Evolutionary conservation across 2,113 vertebrate species (phyloP).

Genomic region (Mustelus asterias): DNA sequence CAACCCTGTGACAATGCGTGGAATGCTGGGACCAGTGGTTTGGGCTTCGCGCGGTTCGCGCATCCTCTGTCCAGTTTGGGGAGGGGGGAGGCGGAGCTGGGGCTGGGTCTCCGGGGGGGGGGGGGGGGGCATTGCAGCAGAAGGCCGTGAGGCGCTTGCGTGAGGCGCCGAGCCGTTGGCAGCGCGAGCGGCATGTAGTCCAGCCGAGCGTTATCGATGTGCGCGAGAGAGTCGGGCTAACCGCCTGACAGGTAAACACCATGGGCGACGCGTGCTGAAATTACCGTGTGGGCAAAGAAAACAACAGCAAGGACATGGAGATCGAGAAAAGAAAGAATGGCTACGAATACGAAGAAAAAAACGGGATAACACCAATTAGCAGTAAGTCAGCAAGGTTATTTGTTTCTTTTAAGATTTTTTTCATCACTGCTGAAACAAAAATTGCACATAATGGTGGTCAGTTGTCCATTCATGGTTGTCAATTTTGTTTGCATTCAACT

Average conservation of each 20-base stretch:
- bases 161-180: slow-evolving; percentile 43
- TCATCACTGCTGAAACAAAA: background rate
- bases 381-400: slow-evolving; percentile 47
- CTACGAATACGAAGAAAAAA: slow-evolving; percentile 60
- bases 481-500: background rate
- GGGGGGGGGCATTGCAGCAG: background rate
- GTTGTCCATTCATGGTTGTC: background rate
- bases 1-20: background rate
- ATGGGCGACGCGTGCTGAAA: slow-evolving; percentile 16
- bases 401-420: background rate
- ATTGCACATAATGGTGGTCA: background rate
- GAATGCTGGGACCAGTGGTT: background rate
- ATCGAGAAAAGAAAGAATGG: slow-evolving; percentile 59
- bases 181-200: slow-evolving; percentile 47
- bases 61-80: background rate
- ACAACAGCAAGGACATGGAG: slow-evolving; percentile 56
- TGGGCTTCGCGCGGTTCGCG: background rate
- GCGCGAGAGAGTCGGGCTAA: background rate
- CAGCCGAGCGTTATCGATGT: slow-evolving; percentile 40
- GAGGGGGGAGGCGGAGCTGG: no score
- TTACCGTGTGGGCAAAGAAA: slow-evolving; percentile 32
- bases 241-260: slow-evolving; percentile 33
- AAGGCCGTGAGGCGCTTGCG: background rate
- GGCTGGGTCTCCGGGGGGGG: no score
- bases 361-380: slow-evolving; percentile 52